Conservation (phyloP, 1,140 invertebrate genomes). For the Heliconius himera region DNA sequence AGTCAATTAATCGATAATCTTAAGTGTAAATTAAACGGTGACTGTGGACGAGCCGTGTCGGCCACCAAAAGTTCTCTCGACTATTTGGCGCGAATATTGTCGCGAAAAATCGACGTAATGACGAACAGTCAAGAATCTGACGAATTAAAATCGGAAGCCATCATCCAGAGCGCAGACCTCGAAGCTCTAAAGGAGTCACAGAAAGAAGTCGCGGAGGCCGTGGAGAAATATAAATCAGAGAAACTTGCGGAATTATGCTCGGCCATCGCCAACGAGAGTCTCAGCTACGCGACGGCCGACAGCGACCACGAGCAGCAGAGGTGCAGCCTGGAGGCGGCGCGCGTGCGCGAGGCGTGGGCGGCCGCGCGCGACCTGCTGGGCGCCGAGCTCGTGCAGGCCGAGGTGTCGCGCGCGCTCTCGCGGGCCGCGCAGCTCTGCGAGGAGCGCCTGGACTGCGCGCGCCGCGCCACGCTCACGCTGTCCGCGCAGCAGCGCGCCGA, state of each 20-base stretch:
- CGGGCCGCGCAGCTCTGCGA: constrained; percentile 86
- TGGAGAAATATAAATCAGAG: constrained; percentile 85
- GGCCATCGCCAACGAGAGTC: constrained; percentile 84
- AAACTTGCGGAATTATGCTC: constrained; percentile 86
- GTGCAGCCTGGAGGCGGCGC: constrained; percentile 65
- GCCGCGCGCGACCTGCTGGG: constrained; percentile 87
- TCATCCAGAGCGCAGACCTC: constrained; percentile 77
- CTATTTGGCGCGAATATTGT: constrained; percentile 85
- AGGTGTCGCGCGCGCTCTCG: constrained; percentile 87
- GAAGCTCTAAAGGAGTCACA: constrained; percentile 84
- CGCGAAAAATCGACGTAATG: constrained; percentile 82
- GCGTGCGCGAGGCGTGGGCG: constrained; percentile 85
- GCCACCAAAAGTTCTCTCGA: constrained; percentile 82
- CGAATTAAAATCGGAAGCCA: constrained; percentile 59
- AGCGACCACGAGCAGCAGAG: constrained; percentile 64
- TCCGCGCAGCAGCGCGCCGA: constrained; percentile 84
- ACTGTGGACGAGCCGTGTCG: constrained; percentile 78
- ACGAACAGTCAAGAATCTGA: constrained; percentile 57
- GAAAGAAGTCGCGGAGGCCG: constrained; percentile 82
- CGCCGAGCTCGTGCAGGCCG: constrained; percentile 87
- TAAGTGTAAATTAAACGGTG: constrained; percentile 85
- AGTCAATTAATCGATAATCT: constrained; percentile 87
- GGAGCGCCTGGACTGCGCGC: constrained; percentile 77
- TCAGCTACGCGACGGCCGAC: constrained; percentile 80
- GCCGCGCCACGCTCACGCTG: constrained; percentile 79